phyloP scores from a whole-genome alignment of 2,113 vertebrate species.

The Dascyllus trimaculatus region DNA sequence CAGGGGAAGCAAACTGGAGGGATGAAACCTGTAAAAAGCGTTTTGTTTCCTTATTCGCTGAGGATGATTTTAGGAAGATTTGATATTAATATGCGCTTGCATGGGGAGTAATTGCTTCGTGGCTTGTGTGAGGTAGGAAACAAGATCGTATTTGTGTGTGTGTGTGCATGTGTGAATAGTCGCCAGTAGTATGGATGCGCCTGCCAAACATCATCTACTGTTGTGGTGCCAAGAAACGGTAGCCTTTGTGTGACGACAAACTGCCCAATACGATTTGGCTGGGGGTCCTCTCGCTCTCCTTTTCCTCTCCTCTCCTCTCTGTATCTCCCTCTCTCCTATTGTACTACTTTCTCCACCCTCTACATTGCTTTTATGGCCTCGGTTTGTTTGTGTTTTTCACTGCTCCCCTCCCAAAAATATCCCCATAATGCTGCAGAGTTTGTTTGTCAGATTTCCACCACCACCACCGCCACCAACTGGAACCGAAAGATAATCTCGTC shows the following conservation, averaged over 20 bases:
- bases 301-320: background rate
- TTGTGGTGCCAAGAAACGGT: conserved; percentile 69
- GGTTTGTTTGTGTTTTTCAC: conserved; percentile 1
- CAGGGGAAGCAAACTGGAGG: background rate
- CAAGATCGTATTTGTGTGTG: conserved; percentile 26
- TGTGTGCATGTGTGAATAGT: conserved; percentile 46
- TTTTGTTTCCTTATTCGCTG: conserved; percentile 10
- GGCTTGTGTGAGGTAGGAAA: background rate
- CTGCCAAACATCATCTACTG: conserved; percentile 78
- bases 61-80: background rate
- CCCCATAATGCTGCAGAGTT: conserved; percentile 36
- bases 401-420: conserved; percentile 22
- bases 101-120: conserved; percentile 6
- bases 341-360: background rate
- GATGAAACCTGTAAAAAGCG: background rate
- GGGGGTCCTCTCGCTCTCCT: conserved; percentile 27
- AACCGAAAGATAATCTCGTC: conserved; percentile 57
- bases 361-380: background rate
- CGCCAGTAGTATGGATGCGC: conserved; percentile 56
- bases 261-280: conserved; percentile 67
- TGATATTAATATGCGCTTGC: background rate
- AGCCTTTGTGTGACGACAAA: conserved; percentile 77
- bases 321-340: background rate
- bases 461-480: conserved; percentile 10
- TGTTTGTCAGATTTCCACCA: conserved; percentile 46